Conservation (phyloP, 2,888 invertebrate species). For the Rhagonycha fulva region DNA sequence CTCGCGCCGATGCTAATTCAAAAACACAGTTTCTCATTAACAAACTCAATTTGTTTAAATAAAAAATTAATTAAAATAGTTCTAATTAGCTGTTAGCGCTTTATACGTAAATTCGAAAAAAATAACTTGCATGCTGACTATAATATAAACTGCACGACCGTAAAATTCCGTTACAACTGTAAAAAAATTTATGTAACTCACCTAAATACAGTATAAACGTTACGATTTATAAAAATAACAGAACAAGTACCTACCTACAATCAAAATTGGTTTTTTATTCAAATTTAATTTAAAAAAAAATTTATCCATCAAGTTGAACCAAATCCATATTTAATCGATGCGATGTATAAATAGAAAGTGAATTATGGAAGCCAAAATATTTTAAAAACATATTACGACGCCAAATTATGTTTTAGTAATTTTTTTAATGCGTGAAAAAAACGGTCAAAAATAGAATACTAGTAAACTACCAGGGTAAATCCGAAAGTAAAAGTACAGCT, state of each 20-base stretch:
- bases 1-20: neutral
- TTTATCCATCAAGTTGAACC: neutral
- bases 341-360: neutral
- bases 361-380: neutral
- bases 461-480: neutral
- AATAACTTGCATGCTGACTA: neutral
- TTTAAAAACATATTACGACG: neutral
- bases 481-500: neutral
- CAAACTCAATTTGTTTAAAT: neutral
- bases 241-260: neutral
- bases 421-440: neutral
- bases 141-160: neutral
- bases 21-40: neutral
- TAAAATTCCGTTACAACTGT: slow-evolving; percentile 16
- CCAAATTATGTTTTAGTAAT: neutral
- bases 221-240: slow-evolving; percentile 2
- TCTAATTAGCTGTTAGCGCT: neutral
- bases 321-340: neutral
- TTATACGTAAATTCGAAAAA: neutral
- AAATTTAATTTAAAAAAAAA: neutral
- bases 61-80: neutral
- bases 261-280: neutral
- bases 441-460: neutral
- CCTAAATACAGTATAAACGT: neutral
- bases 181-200: slow-evolving; percentile 1